Evolutionary conservation across 2,888 invertebrate species (phyloP).

Genomic region (Lamellibrachia columna): DNA sequence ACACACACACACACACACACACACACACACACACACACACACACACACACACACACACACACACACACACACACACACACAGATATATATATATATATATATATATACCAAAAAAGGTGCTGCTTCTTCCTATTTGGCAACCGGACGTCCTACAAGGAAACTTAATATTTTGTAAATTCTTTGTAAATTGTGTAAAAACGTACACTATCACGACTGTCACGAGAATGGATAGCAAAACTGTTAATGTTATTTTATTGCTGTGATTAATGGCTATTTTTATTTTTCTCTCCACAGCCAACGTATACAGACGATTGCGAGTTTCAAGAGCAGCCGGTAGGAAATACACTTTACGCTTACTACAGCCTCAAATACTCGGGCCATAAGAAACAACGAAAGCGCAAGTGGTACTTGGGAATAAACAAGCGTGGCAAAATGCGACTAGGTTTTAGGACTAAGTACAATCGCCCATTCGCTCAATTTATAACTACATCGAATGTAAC

Average conservation of each 20-base stretch:
- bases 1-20: too few relatives aligned
- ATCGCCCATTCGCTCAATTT: background rate
- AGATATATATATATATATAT: too few relatives aligned
- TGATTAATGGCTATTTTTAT: background rate
- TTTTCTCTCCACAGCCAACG: background rate
- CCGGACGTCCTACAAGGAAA: too few relatives aligned
- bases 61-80: too few relatives aligned
- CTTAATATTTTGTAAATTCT: too few relatives aligned
- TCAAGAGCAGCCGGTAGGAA: background rate
- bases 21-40: too few relatives aligned
- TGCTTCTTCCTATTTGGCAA: too few relatives aligned
- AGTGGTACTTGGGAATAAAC: background rate
- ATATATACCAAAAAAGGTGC: too few relatives aligned
- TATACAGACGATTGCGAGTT: background rate
- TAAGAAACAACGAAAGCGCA: background rate
- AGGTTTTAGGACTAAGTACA: conserved; percentile 10
- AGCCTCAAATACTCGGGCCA: background rate
- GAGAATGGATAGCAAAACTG: background rate
- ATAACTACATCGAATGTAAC: background rate
- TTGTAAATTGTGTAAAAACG: too few relatives aligned
- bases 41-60: too few relatives aligned
- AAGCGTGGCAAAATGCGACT: conserved; percentile 5
- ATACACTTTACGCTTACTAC: conserved; percentile 6
- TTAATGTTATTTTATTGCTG: background rate
- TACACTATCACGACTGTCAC: too few relatives aligned